These are phyloP conservation scores for Acleris literana DNA, from an alignment of 2,888 invertebrate genomes.

Conservation along the genomic window DNA sequence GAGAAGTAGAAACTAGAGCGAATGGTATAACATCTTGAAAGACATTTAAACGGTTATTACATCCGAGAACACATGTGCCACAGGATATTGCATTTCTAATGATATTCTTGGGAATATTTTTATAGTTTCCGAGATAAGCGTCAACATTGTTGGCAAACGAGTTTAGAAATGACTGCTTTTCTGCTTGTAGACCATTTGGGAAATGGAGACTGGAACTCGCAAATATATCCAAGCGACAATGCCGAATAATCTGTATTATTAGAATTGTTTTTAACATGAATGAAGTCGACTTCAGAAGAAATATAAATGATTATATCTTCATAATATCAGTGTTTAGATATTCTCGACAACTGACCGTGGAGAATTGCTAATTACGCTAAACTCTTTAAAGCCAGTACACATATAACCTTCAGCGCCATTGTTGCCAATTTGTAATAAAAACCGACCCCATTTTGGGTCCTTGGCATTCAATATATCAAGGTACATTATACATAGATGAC, in stretches of 20 bases:
- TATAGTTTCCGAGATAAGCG: conserved; percentile 24
- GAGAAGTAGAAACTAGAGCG: conserved; percentile 20
- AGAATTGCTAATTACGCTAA: background rate
- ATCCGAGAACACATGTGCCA: conserved; percentile 32
- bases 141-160: conserved; percentile 6
- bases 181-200: conserved; percentile 9
- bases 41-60: conserved; percentile 27
- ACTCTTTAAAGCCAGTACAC: background rate
- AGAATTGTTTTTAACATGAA: too few species aligned
- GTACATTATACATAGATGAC: too few species aligned
- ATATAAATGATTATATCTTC: background rate
- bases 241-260: background rate
- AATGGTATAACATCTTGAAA: conserved; percentile 19
- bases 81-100: conserved; percentile 29
- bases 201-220: conserved; percentile 5
- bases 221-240: conserved; percentile 6
- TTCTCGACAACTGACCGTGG: background rate
- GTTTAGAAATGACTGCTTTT: conserved; percentile 19
- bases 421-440: too few species aligned
- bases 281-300: background rate
- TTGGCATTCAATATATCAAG: too few species aligned
- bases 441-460: too few species aligned
- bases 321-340: background rate
- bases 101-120: conserved; percentile 14
- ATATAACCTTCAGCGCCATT: too few species aligned